phyloP scores from a whole-genome alignment of 2,797 vertebrate species.

The Aythya fuligula region DNA sequence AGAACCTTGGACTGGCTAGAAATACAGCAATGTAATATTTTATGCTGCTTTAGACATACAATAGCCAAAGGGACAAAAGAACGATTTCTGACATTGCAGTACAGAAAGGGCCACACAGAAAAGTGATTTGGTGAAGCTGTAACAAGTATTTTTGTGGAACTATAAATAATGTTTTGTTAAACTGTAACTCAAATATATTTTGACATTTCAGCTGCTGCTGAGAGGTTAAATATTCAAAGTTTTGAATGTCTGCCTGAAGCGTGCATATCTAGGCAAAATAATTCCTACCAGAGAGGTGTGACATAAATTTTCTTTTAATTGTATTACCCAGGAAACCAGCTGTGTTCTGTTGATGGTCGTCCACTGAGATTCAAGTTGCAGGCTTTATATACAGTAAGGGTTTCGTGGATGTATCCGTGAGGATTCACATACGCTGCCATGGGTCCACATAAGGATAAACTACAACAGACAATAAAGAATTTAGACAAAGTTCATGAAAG shows the following conservation, averaged over 20 bases:
- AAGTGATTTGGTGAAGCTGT: neutral
- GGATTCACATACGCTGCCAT: slow-evolving; percentile 99
- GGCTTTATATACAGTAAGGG: slow-evolving; percentile 95
- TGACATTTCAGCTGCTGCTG: neutral
- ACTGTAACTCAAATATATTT: neutral
- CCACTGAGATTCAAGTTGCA: slow-evolving; percentile 91
- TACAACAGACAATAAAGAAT: slow-evolving; percentile 44
- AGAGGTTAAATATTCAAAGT: neutral
- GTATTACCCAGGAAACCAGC: slow-evolving; percentile 98
- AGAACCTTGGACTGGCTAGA: neutral
- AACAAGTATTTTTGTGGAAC: neutral
- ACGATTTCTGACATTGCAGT: neutral
- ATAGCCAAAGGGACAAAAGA: neutral
- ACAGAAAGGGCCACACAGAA: neutral
- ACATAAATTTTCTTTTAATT: neutral
- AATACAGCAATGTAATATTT: neutral
- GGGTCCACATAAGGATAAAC: slow-evolving; percentile 93
- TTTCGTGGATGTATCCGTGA: slow-evolving; percentile 96
- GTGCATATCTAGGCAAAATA: neutral
- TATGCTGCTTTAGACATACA: neutral
- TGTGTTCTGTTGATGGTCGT: slow-evolving; percentile 93
- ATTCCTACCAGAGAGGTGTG: neutral
- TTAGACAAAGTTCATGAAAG: neutral
- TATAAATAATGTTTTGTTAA: neutral
- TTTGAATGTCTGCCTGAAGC: neutral